phyloP scores from a whole-genome alignment of 1,140 invertebrate genomes.

The Diorhabda elongata region DNA sequence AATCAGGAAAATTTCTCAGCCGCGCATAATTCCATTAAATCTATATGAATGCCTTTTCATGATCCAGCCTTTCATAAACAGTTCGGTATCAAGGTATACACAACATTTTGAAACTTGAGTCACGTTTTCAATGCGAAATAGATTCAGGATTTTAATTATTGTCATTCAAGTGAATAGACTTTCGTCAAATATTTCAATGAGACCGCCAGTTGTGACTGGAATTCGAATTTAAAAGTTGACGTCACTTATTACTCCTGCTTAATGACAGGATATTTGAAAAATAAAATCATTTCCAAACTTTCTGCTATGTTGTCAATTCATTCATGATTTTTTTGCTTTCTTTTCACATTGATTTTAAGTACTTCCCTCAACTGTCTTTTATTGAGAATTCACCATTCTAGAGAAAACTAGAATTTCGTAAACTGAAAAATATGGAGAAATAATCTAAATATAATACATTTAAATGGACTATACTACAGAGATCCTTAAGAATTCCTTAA shows the following conservation, averaged over 20 bases:
- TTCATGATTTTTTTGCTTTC: too few species aligned
- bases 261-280: too few species aligned
- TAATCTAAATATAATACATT: too few species aligned
- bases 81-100: slow-evolving; percentile 1
- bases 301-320: too few species aligned
- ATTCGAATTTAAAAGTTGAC: background rate
- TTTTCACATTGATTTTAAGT: too few species aligned
- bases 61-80: background rate
- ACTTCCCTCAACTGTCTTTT: too few species aligned
- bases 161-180: background rate
- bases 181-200: background rate
- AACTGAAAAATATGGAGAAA: too few species aligned
- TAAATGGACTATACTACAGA: too few species aligned
- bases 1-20: background rate
- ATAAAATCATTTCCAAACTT: too few species aligned
- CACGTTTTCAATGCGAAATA: background rate
- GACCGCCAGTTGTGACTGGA: background rate
- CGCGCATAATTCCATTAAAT: slow-evolving; percentile 1
- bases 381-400: too few species aligned
- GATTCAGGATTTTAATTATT: slow-evolving; percentile 3
- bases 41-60: slow-evolving; percentile 2
- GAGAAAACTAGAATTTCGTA: too few species aligned
- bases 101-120: slow-evolving; percentile 2
- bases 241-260: background rate
- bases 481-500: too few species aligned